A percentile compares a stretch with the other conserved stretches of the same genome.
These are phyloP conservation scores for Eupithecia abbreviata DNA, from an alignment of 2,888 invertebrate genomes.

Conservation along the genomic window DNA sequence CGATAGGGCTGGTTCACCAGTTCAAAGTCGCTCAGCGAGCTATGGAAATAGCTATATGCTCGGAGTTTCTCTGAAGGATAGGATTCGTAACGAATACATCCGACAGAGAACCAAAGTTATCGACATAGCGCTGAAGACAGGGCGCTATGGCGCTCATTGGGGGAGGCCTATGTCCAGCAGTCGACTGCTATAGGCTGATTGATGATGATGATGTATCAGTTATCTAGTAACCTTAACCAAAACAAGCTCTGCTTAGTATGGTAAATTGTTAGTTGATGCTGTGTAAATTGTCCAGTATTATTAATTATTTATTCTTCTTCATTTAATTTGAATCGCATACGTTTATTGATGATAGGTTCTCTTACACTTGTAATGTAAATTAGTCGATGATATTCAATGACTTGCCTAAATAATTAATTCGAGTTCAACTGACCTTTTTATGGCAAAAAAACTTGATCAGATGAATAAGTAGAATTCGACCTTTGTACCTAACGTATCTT, in stretches of 20 bases:
- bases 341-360: neutral
- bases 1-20: no score
- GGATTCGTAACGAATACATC: no score
- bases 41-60: no score
- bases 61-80: no score
- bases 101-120: no score
- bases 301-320: neutral
- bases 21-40: no score
- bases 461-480: neutral
- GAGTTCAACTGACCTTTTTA: conserved; percentile 20
- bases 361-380: conserved; percentile 15
- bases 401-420: conserved; percentile 13
- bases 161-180: no score
- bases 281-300: neutral
- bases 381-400: neutral
- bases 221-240: neutral
- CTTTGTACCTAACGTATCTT: neutral
- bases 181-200: no score
- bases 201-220: neutral
- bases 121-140: no score
- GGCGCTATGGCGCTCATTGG: no score
- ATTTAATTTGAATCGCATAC: neutral
- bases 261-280: neutral
- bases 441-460: neutral
- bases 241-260: neutral